A percentile compares a stretch with the other conserved stretches of the same genome.
These are phyloP conservation scores for Pachycephala philippinensis DNA, from an alignment of 2,113 vertebrate species.

Conservation along the genomic window DNA sequence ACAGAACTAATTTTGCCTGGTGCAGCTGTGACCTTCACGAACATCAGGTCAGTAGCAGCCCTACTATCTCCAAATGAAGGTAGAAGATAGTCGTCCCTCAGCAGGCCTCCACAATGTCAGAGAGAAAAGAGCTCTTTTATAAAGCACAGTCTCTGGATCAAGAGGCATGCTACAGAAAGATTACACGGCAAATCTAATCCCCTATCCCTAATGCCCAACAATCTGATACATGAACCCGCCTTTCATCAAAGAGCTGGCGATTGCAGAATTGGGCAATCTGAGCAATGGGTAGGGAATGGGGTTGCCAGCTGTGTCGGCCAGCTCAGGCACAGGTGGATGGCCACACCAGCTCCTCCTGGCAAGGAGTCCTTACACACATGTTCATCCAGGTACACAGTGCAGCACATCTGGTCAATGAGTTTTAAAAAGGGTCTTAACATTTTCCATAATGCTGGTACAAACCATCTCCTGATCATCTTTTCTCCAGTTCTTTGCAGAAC, in stretches of 20 bases:
- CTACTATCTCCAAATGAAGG: conserved; percentile 19
- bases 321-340: background rate
- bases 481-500: background rate
- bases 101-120: background rate
- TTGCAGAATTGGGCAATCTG: background rate
- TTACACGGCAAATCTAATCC: conserved; percentile 43
- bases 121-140: conserved; percentile 14
- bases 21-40: conserved; percentile 42
- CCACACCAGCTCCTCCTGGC: background rate
- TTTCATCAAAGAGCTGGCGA: background rate
- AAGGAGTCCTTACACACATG: background rate
- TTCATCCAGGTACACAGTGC: background rate
- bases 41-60: conserved; percentile 22
- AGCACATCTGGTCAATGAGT: background rate
- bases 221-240: background rate
- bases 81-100: background rate
- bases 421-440: background rate
- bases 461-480: background rate
- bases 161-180: conserved; percentile 27
- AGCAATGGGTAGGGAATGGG: background rate
- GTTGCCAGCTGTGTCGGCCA: background rate
- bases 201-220: background rate
- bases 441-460: background rate
- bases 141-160: background rate
- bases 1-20: conserved; percentile 40